Percentiles rank a stretch among this genome's conserved stretches.
phyloP scores from a whole-genome alignment of 2,797 vertebrate species.

The Ctenopoma kingsleyae region DNA sequence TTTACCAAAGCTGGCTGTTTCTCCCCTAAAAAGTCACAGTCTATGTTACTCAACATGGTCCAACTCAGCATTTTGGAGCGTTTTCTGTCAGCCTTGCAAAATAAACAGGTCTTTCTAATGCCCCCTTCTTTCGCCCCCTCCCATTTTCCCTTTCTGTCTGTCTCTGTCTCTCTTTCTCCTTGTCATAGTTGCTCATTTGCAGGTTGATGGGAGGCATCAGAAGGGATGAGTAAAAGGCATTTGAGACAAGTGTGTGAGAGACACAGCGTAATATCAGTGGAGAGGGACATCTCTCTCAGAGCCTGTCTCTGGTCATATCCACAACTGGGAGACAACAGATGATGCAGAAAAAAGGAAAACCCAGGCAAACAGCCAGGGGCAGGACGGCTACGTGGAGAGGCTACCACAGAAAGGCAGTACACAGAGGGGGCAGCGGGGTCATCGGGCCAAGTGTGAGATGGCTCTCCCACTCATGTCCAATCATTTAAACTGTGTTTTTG shows the following conservation, averaged over 20 bases:
- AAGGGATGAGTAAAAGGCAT: slow-evolving; percentile 78
- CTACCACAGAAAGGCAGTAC: slow-evolving; percentile 31
- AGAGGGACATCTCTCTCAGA: slow-evolving; percentile 70
- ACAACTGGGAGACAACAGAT: slow-evolving; percentile 63
- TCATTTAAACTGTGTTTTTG: slow-evolving; percentile 74
- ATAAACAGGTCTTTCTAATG: slow-evolving; percentile 78
- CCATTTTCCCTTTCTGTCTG: slow-evolving; percentile 49
- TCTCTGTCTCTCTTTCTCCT: slow-evolving; percentile 60
- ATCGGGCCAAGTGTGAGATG: slow-evolving; percentile 64
- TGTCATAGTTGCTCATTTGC: slow-evolving; percentile 82
- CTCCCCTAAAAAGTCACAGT: slow-evolving; percentile 78
- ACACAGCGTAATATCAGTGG: slow-evolving; percentile 63
- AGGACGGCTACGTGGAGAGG: slow-evolving; percentile 42
- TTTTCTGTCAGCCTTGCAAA: slow-evolving; percentile 84
- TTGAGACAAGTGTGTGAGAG: slow-evolving; percentile 75
- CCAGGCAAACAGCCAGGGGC: slow-evolving; percentile 72
- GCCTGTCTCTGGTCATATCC: slow-evolving; percentile 70
- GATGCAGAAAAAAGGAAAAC: slow-evolving; percentile 67
- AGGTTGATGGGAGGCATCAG: slow-evolving; percentile 79
- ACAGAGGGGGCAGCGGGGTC: slow-evolving; percentile 57
- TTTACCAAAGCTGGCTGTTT: slow-evolving; percentile 81
- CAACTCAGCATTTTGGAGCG: slow-evolving; percentile 74
- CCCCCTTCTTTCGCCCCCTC: slow-evolving; percentile 62
- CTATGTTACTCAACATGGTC: slow-evolving; percentile 72
- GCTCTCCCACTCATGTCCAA: slow-evolving; percentile 74